Evolutionary conservation across 2,888 invertebrate species (phyloP), one percentile per base, ranked within the genome.

Genomic region (Lasius fuliginosus): DNA sequence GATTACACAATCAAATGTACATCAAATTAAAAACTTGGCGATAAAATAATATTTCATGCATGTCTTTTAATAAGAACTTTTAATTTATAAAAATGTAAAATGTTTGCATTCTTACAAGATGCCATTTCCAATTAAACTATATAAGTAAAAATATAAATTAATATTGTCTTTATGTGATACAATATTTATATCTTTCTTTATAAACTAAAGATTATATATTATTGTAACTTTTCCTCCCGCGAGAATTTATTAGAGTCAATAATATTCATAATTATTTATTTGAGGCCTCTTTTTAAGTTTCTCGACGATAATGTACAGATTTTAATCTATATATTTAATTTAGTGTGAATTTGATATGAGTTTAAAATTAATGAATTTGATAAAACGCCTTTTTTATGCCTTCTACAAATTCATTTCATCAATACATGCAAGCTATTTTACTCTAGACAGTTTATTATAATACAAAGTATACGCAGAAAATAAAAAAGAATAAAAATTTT

Each of bases 371-470:
- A n/a, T n/a, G 6, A 53, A n/a, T 53, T 53, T 53, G 8, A 53
- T 53, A 53, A 53, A 53, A n/a, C 8, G n/a, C 23, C 1, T 27
- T 36, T 58, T 40, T 27, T 56, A 30, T 30, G 30, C 6, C 49
- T 30, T 30, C n/a, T 23, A 30, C 5, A 36, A 40, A 73, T 73
- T 58, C 12, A 73, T 58, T 58, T n/a, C 12, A 12, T 69, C 58
- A 58, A 58, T 58, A 58, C n/a, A 2, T 23, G 5, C 12, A 58
- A 58, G 12, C 58, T 58, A 58, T 23, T 58, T n/a, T 56, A 56
- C 23, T n/a, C 3, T 58, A 53, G 8, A n/a, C 5, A 58, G 1
- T 56, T 23, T 23, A 56, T 23, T 23, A 23, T 23, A 58, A 58
- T 5, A 23, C 5, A 49, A 56, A 56, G 3, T 56, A 23, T 9